phyloP scores from a whole-genome alignment of 2,113 vertebrate genomes.

The Ptychochromis oligacanthus region DNA sequence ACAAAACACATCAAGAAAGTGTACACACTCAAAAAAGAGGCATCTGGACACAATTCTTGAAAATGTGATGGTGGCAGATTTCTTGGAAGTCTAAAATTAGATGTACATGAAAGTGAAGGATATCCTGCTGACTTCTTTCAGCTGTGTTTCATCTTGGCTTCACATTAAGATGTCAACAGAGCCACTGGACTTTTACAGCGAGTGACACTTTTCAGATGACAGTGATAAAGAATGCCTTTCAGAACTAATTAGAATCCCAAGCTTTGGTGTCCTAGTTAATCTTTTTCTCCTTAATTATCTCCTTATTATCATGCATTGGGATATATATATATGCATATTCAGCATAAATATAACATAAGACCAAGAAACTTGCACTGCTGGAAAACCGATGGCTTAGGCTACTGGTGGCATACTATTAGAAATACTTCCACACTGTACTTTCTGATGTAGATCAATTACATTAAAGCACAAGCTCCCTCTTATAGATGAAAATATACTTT shows the following conservation, averaged over 20 bases:
- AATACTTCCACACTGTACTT: too few species aligned
- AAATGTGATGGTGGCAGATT: neutral
- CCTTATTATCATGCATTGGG: too few species aligned
- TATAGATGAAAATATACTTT: too few species aligned
- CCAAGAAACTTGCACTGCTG: too few species aligned
- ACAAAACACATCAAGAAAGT: neutral
- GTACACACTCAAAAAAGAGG: neutral
- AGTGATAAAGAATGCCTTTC: constrained; percentile 63
- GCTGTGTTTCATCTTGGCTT: constrained; percentile 13
- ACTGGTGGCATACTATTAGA: neutral
- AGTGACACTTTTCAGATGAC: constrained; percentile 38
- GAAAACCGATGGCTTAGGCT: neutral
- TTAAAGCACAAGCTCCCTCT: too few species aligned
- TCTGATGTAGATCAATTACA: too few species aligned
- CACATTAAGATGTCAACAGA: constrained; percentile 35
- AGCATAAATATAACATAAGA: too few species aligned
- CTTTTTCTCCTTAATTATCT: too few species aligned
- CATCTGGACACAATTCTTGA: neutral
- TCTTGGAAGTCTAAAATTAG: constrained; percentile 36
- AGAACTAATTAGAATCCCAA: constrained; percentile 61
- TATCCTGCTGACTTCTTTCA: constrained; percentile 26
- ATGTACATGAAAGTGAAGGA: neutral
- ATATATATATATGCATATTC: too few species aligned
- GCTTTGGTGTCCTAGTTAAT: constrained; percentile 54
- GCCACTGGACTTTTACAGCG: constrained; percentile 28